Base-by-base conservation (phyloP, 2,113 vertebrate species). In the Menidia beryllina region DNA sequence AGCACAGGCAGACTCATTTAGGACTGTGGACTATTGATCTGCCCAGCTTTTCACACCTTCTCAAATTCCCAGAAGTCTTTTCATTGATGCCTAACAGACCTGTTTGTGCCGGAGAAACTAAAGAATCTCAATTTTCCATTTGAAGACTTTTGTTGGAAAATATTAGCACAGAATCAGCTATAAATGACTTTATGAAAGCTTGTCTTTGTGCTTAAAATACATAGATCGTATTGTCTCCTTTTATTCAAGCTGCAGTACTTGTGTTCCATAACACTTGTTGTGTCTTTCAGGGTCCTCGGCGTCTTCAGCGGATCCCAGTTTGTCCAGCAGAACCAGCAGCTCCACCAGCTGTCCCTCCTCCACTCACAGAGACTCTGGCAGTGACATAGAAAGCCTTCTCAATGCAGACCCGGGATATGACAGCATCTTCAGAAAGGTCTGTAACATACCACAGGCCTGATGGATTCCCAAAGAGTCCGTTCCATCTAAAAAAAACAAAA, bases 391-490 rank as follows among this genome's bases (percentile, higher is more conserved):
- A 20, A 88, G 88, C 58, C 68, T 93, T 54, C 72, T 91, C 57
- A 90, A 82, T 7, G 34, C 86, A 4, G 92, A 94, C 47, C 58
- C 85, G 0, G 89, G 79, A 69, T 89, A 86, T 53, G 92, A 93
- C 74, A 54, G 70, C 51, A 25, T 92, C 83, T 92, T 93, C 73
- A 78, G 62, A 75, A 93, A 93, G 92, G 93, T 93, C 55, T 72
- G 90, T 52, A 52, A 24, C 12, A 25, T 21, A 4, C 7, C n/a
- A n/a, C 10, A 6, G 19, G 21, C n/a, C n/a, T 23, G 3, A 19
- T 19, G 41, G 2, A 10, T 5, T 34, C 30, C 10, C 10, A 34
- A 34, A 34, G 7, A 2, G 10, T 34, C 1, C 2, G 10, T 34
- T 34, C 30, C 7, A 34, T 34, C 30, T 34, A 2, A 5, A 34